These are phyloP conservation scores for Dryobota labecula DNA, from an alignment of 2,888 invertebrate genomes.

Conservation along the genomic window DNA sequence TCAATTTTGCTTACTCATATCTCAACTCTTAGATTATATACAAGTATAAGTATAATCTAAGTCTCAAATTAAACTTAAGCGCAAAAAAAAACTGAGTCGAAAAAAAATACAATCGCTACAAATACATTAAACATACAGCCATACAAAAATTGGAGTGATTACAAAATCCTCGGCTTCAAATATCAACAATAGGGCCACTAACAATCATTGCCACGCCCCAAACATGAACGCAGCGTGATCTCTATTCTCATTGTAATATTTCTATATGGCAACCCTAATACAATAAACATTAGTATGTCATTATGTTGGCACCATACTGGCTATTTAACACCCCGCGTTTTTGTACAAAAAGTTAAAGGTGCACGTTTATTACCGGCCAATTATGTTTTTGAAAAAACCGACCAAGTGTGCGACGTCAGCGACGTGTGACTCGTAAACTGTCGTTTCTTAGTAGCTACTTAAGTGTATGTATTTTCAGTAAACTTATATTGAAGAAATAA, in stretches of 20 bases:
- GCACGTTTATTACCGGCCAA: conserved; percentile 69
- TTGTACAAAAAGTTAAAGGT: conserved; percentile 72
- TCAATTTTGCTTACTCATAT: background rate
- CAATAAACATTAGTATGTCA: conserved; percentile 89
- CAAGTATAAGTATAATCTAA: no score
- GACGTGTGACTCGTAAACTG: conserved; percentile 48
- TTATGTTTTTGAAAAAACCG: conserved; percentile 61
- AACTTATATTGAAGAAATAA: conserved; percentile 13
- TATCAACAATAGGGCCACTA: conserved; percentile 84
- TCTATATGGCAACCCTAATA: conserved; percentile 88
- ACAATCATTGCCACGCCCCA: conserved; percentile 87
- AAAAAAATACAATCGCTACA: conserved; percentile 34
- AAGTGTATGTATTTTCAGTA: conserved; percentile 13
- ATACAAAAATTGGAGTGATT: conserved; percentile 81
- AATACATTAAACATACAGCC: conserved; percentile 50
- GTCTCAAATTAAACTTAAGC: no score
- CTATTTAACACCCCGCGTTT: conserved; percentile 81
- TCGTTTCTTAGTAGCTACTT: conserved; percentile 36
- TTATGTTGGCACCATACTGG: conserved; percentile 87
- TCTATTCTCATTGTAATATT: conserved; percentile 87
- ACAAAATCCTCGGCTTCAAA: conserved; percentile 82
- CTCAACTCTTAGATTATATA: no score
- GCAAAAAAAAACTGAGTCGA: background rate
- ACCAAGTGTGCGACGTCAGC: conserved; percentile 52
- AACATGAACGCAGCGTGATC: conserved; percentile 88